Evolutionary conservation across 2,888 invertebrate genomes (phyloP).

Genomic region (Ditylenchus weischeri): DNA sequence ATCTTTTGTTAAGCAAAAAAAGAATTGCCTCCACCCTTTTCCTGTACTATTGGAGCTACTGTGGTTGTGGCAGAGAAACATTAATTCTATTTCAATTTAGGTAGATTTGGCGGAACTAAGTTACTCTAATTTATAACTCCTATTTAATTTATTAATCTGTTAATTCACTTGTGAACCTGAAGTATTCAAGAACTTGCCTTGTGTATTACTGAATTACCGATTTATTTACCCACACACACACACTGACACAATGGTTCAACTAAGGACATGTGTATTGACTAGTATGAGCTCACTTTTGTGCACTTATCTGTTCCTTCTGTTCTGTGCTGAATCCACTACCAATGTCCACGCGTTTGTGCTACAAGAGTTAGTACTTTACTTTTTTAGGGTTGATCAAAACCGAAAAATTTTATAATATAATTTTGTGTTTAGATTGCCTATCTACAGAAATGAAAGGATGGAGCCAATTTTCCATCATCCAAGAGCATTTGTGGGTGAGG

Average conservation of each 20-base stretch:
- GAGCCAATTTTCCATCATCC: slow-evolving; percentile 5
- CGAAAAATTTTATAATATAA: too few species aligned
- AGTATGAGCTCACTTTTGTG: neutral
- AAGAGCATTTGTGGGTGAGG: neutral
- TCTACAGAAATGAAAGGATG: slow-evolving; percentile 21
- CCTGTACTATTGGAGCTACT: too few species aligned
- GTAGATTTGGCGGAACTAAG: too few species aligned
- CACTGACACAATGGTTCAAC: slow-evolving; percentile 1
- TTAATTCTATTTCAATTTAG: neutral
- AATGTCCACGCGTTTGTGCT: slow-evolving; percentile 14
- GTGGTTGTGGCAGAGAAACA: neutral
- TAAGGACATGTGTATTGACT: neutral
- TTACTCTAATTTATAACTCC: too few species aligned
- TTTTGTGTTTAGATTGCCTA: slow-evolving; percentile 16
- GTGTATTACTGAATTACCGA: too few species aligned
- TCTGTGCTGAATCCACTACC: neutral
- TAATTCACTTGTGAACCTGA: too few species aligned
- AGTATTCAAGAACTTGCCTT: too few species aligned
- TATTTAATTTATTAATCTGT: too few species aligned
- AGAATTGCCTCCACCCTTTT: too few species aligned
- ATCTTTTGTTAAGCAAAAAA: too few species aligned
- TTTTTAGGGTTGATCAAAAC: neutral
- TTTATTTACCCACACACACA: neutral
- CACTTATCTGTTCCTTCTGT: slow-evolving; percentile 6
- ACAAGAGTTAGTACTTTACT: slow-evolving; percentile 13